Evolutionary conservation across 2,113 vertebrate genomes (phyloP), one percentile per base, ranked within the genome.

Genomic region (Paracanthobrama guichenoti): DNA sequence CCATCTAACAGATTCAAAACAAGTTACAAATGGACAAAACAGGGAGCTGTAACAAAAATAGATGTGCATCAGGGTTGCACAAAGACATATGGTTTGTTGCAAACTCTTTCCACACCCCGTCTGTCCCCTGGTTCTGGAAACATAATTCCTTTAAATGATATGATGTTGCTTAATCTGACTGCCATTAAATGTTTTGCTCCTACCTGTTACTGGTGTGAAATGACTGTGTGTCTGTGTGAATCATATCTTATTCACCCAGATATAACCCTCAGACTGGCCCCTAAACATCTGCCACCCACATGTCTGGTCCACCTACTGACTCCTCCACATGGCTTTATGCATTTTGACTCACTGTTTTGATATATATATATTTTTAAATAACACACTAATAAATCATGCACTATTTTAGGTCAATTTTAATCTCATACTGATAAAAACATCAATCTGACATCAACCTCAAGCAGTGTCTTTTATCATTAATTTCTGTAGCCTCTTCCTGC

Each of bases 221-320:
- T 73, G 66, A 59, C 39, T 73, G 55, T 80, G 69, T 74, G 67
- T 46, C 20, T 83, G 35, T 3, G 26, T 80, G 84, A 81, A 79
- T 85, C 84, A 85, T 67, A 72, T 24, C 31, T 42, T 18, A 22
- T 64, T 80, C 50, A 71, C 26, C 55, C 59, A 46, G 39, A 79
- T 79, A 44, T 31, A 20, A 73, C 78, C 57, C 84, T 50, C 69
- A 72, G 42, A 81, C 53, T n/a, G 12, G 42, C 42, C 28, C 55
- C 69, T 81, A 50, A 72, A 85, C 55, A 85, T 64, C 42, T 79
- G 24, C 31, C 80, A 74, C 85, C 85, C 80, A 86, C 85, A 69
- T 69, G 80, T 82, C 85, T 86, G 62, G 18, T 67, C 24, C 60
- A 48, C 59, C 79, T 57, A n/a, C 46, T 9, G 24, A 53, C 59